These are phyloP conservation scores for Manis pentadactyla DNA, from an alignment of 2,797 vertebrate species.

Conservation along the genomic window DNA sequence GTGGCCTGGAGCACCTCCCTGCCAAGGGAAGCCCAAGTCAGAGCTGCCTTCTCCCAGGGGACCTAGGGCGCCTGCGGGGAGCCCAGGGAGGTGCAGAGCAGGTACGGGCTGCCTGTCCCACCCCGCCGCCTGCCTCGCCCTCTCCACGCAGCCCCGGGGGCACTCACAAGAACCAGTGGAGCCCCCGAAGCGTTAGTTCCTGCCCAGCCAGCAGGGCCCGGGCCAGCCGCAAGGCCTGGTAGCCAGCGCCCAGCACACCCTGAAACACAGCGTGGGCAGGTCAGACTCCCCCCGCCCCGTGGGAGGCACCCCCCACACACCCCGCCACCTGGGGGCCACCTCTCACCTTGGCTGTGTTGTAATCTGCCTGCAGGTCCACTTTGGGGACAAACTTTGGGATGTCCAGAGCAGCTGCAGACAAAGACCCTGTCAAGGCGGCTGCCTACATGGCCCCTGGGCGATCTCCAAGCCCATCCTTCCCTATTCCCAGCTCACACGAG, in stretches of 20 bases:
- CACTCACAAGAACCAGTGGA: conserved; percentile 93
- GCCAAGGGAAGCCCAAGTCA: neutral
- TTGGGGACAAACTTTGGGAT: conserved; percentile 88
- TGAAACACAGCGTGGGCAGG: conserved; percentile 79
- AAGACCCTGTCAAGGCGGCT: conserved; percentile 26
- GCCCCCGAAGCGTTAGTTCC: conserved; percentile 91
- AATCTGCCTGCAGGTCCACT: conserved; percentile 93
- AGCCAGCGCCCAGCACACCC: conserved; percentile 89
- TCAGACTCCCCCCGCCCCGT: fast-evolving
- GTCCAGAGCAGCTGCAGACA: conserved; percentile 87
- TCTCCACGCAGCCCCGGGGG: fast-evolving
- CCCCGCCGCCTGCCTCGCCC: neutral
- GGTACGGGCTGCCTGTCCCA: fast-evolving
- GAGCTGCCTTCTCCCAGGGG: neutral
- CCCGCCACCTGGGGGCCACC: neutral
- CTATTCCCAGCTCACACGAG: neutral
- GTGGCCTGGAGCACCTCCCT: conserved; percentile 72
- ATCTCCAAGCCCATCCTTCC: neutral
- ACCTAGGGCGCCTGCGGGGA: fast-evolving
- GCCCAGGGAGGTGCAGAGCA: fast-evolving
- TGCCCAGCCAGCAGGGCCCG: conserved; percentile 86
- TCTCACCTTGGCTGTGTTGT: conserved; percentile 91
- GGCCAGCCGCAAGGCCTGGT: conserved; percentile 92
- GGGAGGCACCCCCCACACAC: no score
- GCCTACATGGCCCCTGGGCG: neutral